Evolutionary conservation across 2,888 invertebrate genomes (phyloP).

Genomic region (Polymixis lichenea): DNA sequence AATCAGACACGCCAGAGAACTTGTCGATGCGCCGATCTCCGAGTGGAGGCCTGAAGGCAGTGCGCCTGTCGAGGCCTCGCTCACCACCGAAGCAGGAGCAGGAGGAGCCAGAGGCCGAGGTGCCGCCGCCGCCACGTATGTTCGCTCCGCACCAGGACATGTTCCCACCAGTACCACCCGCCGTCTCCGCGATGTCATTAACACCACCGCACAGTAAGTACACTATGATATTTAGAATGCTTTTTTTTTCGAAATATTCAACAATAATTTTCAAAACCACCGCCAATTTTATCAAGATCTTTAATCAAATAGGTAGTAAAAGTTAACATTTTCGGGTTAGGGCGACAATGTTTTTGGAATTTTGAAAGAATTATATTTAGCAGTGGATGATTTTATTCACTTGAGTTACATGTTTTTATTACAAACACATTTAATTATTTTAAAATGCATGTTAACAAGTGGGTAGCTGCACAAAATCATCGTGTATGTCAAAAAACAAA

Average conservation of each 20-base stretch:
- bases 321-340: not conserved
- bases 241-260: not conserved
- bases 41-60: slow-evolving; percentile 83
- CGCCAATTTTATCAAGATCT: not conserved
- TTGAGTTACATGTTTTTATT: too few relatives aligned
- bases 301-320: too few relatives aligned
- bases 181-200: slow-evolving; percentile 93
- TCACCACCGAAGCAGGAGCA: slow-evolving; percentile 85
- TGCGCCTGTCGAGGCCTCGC: slow-evolving; percentile 83
- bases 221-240: slow-evolving; percentile 22
- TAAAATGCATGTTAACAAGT: slow-evolving; percentile 30
- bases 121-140: slow-evolving; percentile 90
- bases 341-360: not conserved
- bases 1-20: slow-evolving; percentile 91
- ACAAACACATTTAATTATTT: not conserved
- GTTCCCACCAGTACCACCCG: slow-evolving; percentile 93
- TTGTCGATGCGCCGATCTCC: slow-evolving; percentile 91
- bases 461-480: slow-evolving; percentile 61
- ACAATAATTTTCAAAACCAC: slow-evolving; percentile 1
- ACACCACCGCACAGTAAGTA: slow-evolving; percentile 96
- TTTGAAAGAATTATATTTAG: not conserved
- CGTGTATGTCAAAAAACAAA: slow-evolving; percentile 74
- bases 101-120: slow-evolving; percentile 87
- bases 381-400: not conserved
- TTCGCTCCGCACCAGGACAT: slow-evolving; percentile 91